A percentile compares a stretch with the other conserved stretches of the same genome.
Conservation (phyloP, 1,140 invertebrate species). For the Mya arenaria region DNA sequence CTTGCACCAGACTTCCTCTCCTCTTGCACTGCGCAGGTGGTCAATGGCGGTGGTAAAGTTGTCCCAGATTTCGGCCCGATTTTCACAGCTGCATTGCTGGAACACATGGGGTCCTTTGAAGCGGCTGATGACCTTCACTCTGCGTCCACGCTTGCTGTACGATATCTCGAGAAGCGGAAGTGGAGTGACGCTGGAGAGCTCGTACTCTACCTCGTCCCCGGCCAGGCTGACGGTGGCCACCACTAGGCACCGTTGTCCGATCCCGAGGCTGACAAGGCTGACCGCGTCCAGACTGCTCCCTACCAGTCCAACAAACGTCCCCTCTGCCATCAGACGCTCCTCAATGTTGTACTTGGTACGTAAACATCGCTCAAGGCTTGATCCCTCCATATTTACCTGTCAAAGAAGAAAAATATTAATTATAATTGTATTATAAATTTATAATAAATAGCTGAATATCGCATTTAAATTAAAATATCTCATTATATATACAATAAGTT, state of each 20-base stretch:
- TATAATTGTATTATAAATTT: too few species aligned
- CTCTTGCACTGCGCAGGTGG: too few species aligned
- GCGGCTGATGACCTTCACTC: slow-evolving; percentile 21
- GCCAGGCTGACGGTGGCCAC: neutral
- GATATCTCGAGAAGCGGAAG: neutral
- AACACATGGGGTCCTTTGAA: too few species aligned
- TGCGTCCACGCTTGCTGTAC: neutral
- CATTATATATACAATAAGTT: too few species aligned
- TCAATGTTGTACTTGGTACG: slow-evolving; percentile 15
- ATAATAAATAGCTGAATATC: too few species aligned
- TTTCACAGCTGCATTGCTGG: too few species aligned
- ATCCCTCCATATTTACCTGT: slow-evolving; percentile 16
- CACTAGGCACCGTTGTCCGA: neutral
- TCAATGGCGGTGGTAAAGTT: too few species aligned
- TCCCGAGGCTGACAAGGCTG: neutral
- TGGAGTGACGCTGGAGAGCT: neutral
- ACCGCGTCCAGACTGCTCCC: neutral
- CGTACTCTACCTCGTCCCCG: slow-evolving; percentile 7
- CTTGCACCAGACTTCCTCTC: too few species aligned
- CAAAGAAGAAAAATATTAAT: too few species aligned
- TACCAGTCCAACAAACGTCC: slow-evolving; percentile 17
- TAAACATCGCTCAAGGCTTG: neutral
- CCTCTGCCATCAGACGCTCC: neutral
- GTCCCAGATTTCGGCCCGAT: too few species aligned
- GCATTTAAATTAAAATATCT: too few species aligned